phyloP scores from a whole-genome alignment of 1,140 invertebrate genomes.

The Drosophila pseudoananassae region DNA sequence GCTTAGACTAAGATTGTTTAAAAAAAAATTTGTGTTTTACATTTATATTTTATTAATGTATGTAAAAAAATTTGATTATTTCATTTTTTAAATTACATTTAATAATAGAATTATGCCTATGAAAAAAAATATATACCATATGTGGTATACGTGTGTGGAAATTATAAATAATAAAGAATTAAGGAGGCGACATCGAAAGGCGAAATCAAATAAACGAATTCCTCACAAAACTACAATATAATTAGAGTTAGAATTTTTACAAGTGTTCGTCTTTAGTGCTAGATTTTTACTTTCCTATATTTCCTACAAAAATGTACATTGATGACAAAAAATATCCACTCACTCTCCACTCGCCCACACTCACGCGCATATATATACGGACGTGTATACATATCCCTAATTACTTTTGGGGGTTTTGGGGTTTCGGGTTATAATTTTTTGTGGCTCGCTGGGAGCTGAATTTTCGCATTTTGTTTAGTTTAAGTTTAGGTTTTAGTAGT shows the following conservation, averaged over 20 bases:
- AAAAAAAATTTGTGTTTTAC: constrained; percentile 76
- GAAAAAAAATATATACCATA: constrained; percentile 42
- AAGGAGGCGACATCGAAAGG: not conserved
- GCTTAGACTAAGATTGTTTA: constrained; percentile 61
- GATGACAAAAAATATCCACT: constrained; percentile 40
- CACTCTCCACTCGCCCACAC: constrained; percentile 26
- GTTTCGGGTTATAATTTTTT: constrained; percentile 55
- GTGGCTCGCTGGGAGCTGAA: constrained; percentile 43
- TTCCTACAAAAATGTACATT: constrained; percentile 44
- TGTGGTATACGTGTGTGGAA: not conserved
- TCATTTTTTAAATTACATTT: constrained; percentile 70
- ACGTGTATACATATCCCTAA: constrained; percentile 7
- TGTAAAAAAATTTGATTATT: constrained; percentile 82
- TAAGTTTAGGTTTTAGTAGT: constrained; percentile 9
- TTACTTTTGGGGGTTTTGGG: not conserved
- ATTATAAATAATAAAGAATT: constrained; percentile 21
- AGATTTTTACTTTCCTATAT: constrained; percentile 24
- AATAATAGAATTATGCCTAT: constrained; percentile 73
- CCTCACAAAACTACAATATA: constrained; percentile 12
- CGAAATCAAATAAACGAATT: constrained; percentile 8
- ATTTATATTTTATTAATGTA: constrained; percentile 79
- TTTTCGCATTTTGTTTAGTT: constrained; percentile 15
- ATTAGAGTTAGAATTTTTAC: constrained; percentile 41
- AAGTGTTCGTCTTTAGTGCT: constrained; percentile 48
- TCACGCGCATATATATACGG: constrained; percentile 25